phyloP scores from a whole-genome alignment of 92 coral and sea anemone species.

The Paramuricea clavata region DNA sequence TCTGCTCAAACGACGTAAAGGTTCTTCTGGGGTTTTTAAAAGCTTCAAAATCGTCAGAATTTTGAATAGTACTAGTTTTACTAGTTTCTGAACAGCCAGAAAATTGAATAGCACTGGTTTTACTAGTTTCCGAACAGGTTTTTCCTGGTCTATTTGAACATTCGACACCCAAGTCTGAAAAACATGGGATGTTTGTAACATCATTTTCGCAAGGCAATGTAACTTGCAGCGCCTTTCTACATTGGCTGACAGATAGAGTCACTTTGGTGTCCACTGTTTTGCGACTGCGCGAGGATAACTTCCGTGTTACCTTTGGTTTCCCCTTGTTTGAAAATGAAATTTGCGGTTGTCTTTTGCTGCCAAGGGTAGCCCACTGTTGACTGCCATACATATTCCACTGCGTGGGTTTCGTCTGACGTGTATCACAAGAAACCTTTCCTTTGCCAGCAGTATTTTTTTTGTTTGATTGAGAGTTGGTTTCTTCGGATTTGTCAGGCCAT shows the following conservation, averaged over 20 bases:
- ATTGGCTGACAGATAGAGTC: slow-evolving; percentile 5
- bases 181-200: background rate
- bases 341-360: background rate
- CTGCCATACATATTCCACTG: slow-evolving; percentile 17
- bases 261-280: background rate
- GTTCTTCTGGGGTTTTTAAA: background rate
- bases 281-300: background rate
- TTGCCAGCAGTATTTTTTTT: background rate
- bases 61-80: background rate
- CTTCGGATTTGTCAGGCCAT: background rate
- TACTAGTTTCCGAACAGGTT: background rate
- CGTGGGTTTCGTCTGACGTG: background rate
- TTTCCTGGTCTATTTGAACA: background rate
- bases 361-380: slow-evolving; percentile 7
- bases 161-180: background rate
- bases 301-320: background rate
- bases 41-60: background rate
- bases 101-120: background rate
- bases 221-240: background rate
- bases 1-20: background rate
- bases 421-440: background rate
- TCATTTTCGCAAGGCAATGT: background rate
- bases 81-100: background rate
- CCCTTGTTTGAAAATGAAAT: background rate
- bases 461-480: background rate